Base-by-base conservation (phyloP, 1,140 invertebrate genomes). In the Colletes latitarsis region DNA sequence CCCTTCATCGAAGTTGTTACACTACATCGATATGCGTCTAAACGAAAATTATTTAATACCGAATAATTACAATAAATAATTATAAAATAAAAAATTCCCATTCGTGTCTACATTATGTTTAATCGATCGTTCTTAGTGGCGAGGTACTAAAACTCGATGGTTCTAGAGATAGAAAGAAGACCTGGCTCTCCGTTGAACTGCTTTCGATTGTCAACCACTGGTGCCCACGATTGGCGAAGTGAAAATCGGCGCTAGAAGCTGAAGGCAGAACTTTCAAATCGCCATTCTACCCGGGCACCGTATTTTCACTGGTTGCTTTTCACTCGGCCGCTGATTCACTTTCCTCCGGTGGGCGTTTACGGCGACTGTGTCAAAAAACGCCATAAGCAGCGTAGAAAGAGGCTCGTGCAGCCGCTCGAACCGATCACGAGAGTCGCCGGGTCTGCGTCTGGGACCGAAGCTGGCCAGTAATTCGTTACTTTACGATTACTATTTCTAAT, bases 201-300 rank as follows among this genome's bases (percentile, higher is more conserved):
- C 73, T 68, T 77, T 81, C 79, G 73, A 77, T 76, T 77, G 79
- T 81, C 79, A 76, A 81, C 74, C 79, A 30, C 19, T 43, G 73
- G 14, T 41, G 66, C 39, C 64, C 57, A 63, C 68, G 43, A 66
- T 43, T 14, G 81, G 63, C 72, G 43, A 77, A 78, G 83, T 86
- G 85, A 86, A 86, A 86, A 86, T 86, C 84, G 62, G 17, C 81
- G 83, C 68, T 80, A 78, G 83, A 43, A 83, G 83, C 72, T 66
- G 49, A 86, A 82, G 72, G 81, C 76, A 70, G 68, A 82, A 86
- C 85, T 86, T 86, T 86, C 85, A 86, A 85, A 86, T 82, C 83
- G 84, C 72, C 81, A 70, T 82, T 86, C 85, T 82, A 85, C 21
- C 76, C 84, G 73, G 76, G 60, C 81, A 49, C 69, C 78, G 70